Conservation (phyloP, 2,113 vertebrate species). For the Bufo bufo region DNA sequence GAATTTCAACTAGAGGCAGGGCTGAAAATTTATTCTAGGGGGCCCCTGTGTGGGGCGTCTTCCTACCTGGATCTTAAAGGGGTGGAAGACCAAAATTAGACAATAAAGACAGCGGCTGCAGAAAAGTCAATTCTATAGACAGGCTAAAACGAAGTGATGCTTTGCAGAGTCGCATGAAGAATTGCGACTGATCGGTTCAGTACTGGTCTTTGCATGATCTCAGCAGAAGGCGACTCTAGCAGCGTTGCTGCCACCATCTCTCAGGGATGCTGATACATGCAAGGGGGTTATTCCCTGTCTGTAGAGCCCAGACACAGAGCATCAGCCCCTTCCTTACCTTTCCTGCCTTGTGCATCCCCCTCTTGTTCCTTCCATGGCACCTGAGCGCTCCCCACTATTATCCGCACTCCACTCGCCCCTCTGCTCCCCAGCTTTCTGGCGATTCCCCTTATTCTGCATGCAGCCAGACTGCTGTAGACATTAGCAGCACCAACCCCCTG, state of each 20-base stretch:
- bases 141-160: background rate
- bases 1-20: conserved; percentile 13
- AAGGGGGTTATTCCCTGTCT: background rate
- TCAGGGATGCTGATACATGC: background rate
- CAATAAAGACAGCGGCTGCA: background rate
- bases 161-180: background rate
- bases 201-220: background rate
- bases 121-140: background rate
- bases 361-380: background rate
- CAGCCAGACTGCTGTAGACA: conserved; percentile 75
- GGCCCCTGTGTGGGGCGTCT: conserved; percentile 38
- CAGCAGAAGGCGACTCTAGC: background rate
- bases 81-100: background rate
- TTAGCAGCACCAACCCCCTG: conserved; percentile 88
- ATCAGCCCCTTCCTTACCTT: conserved; percentile 29
- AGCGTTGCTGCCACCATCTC: background rate
- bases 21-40: conserved; percentile 27
- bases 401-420: conserved; percentile 31
- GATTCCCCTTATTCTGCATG: conserved; percentile 47
- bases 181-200: background rate
- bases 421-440: background rate
- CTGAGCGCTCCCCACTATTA: conserved; percentile 25
- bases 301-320: background rate
- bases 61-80: background rate
- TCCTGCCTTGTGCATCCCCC: background rate